These are phyloP conservation scores for Batillaria attramentaria DNA, from an alignment of 1,140 invertebrate species.

Conservation along the genomic window DNA sequence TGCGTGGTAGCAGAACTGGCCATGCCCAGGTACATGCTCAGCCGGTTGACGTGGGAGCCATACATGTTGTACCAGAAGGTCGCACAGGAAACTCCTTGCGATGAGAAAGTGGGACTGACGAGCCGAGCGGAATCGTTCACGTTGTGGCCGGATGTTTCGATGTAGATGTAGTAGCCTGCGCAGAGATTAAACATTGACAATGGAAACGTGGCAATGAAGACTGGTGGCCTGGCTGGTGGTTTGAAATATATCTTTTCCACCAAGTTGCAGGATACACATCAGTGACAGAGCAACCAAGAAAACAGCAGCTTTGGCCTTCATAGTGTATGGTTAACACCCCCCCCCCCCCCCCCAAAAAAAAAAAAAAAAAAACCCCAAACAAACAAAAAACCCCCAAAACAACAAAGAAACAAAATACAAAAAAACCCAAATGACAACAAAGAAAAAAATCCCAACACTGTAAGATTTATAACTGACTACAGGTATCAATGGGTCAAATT, in stretches of 20 bases:
- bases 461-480: no score
- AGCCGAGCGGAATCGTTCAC: slow-evolving; percentile 43
- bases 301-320: background rate
- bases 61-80: slow-evolving; percentile 67
- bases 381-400: background rate
- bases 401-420: background rate
- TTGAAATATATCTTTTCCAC: background rate
- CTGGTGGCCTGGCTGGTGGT: background rate
- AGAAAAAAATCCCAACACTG: no score
- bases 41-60: slow-evolving; percentile 52
- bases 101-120: slow-evolving; percentile 39
- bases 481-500: no score
- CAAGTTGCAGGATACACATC: no score
- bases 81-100: slow-evolving; percentile 42
- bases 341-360: no score
- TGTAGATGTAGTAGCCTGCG: slow-evolving; percentile 48
- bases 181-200: background rate
- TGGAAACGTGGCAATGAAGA: background rate
- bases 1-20: background rate
- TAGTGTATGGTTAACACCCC: background rate
- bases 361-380: background rate
- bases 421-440: no score
- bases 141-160: slow-evolving; percentile 37
- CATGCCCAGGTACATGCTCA: slow-evolving; percentile 61
- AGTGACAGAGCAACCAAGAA: background rate